Conservation (phyloP, 1,140 invertebrate genomes). For the Limonius californicus region DNA sequence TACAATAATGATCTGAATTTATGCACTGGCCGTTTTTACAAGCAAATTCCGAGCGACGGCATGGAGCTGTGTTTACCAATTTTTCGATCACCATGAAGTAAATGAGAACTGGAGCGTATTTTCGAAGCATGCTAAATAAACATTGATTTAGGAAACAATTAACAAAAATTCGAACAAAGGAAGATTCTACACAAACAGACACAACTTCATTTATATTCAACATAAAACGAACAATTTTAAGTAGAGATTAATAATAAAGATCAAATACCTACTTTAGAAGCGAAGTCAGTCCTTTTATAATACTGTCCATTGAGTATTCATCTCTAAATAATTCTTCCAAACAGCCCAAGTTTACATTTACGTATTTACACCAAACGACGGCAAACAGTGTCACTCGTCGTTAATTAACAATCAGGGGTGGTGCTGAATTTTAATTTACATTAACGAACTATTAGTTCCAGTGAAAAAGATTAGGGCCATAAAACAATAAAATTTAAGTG, state of each 20-base stretch:
- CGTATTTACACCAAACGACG: neutral
- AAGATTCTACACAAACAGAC: too few species aligned
- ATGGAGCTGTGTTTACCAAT: neutral
- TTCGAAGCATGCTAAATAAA: neutral
- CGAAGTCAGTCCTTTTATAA: too few species aligned
- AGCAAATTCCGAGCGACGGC: conserved; percentile 30
- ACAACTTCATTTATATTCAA: too few species aligned
- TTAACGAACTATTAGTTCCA: neutral
- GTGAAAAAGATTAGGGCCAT: conserved; percentile 3
- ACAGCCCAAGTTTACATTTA: neutral
- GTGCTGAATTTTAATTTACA: neutral
- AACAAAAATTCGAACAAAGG: too few species aligned
- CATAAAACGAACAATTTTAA: too few species aligned
- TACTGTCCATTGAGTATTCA: too few species aligned
- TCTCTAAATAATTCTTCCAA: too few species aligned
- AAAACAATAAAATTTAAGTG: conserved; percentile 13
- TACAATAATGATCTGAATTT: conserved; percentile 71
- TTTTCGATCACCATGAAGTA: neutral
- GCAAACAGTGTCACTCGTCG: neutral
- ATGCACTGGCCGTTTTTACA: conserved; percentile 60
- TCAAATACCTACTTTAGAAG: too few species aligned
- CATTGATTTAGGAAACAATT: too few species aligned
- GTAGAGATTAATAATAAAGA: too few species aligned
- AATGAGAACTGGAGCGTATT: neutral
- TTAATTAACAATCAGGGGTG: neutral